These are phyloP conservation scores for Griposia aprilina DNA, from an alignment of 2,888 invertebrate genomes.

Conservation along the genomic window DNA sequence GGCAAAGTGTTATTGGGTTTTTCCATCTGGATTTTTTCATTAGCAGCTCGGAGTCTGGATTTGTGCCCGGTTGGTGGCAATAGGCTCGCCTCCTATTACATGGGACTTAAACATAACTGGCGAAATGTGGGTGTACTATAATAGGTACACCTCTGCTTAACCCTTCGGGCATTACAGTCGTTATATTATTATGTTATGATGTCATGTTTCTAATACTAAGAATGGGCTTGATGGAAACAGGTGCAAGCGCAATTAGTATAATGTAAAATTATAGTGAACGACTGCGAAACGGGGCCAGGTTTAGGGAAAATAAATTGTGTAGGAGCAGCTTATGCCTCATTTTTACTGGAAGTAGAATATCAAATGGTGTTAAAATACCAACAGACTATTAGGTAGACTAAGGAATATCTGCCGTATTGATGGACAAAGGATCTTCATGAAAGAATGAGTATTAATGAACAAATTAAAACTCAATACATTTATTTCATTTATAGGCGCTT, in stretches of 20 bases:
- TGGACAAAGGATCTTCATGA: too few species aligned
- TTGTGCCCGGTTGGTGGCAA: not conserved
- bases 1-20: not conserved
- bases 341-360: constrained; percentile 23
- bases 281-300: not conserved
- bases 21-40: not conserved
- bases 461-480: not conserved
- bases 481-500: not conserved
- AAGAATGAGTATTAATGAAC: not conserved
- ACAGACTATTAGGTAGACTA: not conserved
- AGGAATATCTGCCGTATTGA: not conserved
- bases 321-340: constrained; percentile 3
- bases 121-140: not conserved
- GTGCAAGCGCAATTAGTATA: constrained; percentile 30
- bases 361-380: constrained; percentile 11
- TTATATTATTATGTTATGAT: not conserved
- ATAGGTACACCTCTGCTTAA: not conserved
- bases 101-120: not conserved
- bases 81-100: not conserved
- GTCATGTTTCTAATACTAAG: not conserved
- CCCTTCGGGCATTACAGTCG: not conserved
- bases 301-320: constrained; percentile 31
- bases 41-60: fast-evolving
- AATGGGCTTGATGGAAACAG: not conserved
- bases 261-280: constrained; percentile 21